phyloP scores from a whole-genome alignment of 2,797 vertebrate species.

The Dromococcyx pavoninus region DNA sequence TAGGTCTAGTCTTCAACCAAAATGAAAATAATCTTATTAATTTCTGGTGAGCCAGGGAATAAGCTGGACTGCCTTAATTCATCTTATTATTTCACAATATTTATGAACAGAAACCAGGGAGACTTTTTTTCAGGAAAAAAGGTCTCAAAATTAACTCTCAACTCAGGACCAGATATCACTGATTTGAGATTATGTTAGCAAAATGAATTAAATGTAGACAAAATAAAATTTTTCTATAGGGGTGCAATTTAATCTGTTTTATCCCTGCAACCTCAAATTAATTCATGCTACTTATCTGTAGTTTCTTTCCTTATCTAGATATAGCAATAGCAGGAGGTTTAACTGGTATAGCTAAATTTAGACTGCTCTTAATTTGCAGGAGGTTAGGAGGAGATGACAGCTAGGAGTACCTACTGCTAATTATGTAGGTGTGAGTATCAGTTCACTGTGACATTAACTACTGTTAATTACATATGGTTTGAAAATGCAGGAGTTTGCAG shows the following conservation, averaged over 20 bases:
- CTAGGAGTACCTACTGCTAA: background rate
- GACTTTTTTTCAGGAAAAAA: background rate
- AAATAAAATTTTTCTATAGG: background rate
- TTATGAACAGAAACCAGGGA: background rate
- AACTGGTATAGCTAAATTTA: background rate
- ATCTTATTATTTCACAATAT: background rate
- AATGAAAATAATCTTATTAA: background rate
- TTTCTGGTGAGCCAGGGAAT: background rate
- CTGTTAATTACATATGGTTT: background rate
- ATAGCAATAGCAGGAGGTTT: background rate
- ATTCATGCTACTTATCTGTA: background rate
- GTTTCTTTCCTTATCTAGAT: background rate
- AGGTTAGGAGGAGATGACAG: background rate
- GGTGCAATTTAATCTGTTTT: background rate
- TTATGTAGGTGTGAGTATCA: background rate
- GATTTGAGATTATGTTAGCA: background rate
- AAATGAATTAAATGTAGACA: background rate
- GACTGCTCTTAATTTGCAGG: background rate
- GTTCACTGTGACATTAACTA: background rate
- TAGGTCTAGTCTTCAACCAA: background rate
- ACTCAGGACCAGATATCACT: background rate
- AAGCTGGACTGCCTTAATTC: background rate
- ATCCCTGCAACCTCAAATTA: background rate
- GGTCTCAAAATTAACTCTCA: background rate
- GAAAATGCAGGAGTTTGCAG: background rate